Percentiles rank a stretch among this genome's conserved stretches.
phyloP scores from a whole-genome alignment of 2,113 vertebrate genomes.

The Coryphaenoides rupestris region DNA sequence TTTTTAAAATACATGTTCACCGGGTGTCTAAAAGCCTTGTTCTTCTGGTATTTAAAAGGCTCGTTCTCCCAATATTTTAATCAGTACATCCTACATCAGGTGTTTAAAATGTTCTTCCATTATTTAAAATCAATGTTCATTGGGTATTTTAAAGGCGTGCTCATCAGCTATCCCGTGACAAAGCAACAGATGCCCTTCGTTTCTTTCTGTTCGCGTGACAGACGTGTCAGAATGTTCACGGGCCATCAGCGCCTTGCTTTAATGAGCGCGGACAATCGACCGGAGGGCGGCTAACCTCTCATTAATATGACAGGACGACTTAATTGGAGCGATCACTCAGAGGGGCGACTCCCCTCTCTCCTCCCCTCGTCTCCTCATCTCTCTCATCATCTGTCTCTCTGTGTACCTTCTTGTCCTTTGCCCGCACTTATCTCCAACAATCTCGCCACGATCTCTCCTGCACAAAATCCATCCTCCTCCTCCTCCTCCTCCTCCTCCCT shows the following conservation, averaged over 20 bases:
- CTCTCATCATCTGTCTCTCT: conserved; percentile 6
- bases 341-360: conserved; percentile 29
- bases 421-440: conserved; percentile 34
- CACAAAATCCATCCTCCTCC: conserved; percentile 19
- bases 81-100: no score
- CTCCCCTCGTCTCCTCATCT: neutral
- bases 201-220: conserved; percentile 27
- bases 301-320: conserved; percentile 55
- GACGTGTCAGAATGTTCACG: conserved; percentile 38
- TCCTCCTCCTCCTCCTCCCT: conserved; percentile 18
- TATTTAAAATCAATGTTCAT: no score
- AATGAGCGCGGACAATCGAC: conserved; percentile 62
- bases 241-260: conserved; percentile 52
- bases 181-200: conserved; percentile 28
- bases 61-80: no score
- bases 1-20: no score
- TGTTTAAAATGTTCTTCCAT: no score
- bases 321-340: conserved; percentile 75
- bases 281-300: conserved; percentile 57
- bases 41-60: no score
- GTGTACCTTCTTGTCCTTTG: conserved; percentile 13
- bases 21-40: no score
- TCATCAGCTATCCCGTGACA: neutral
- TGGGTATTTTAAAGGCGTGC: no score
- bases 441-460: neutral